These are phyloP conservation scores for Hypercompe scribonia DNA, from an alignment of 2,888 invertebrate species.

Conservation along the genomic window DNA sequence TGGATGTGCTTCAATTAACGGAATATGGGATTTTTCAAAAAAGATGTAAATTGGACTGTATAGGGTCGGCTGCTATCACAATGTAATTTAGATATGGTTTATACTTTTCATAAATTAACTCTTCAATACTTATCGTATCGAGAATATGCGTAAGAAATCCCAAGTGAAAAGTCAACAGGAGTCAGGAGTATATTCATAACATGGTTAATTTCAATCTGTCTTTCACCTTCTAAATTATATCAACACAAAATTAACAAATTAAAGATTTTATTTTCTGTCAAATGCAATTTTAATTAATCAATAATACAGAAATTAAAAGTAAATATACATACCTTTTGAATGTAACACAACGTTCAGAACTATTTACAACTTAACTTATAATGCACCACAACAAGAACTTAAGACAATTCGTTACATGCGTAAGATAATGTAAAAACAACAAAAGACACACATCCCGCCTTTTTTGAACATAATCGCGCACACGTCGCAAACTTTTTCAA, in stretches of 20 bases:
- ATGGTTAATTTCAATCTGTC: background rate
- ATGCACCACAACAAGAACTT: background rate
- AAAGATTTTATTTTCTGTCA: background rate
- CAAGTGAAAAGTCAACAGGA: no score
- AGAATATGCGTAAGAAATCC: background rate
- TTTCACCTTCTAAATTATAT: background rate
- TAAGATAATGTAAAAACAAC: background rate
- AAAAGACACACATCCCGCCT: slow-evolving; percentile 56
- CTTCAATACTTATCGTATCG: background rate
- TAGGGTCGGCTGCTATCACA: background rate
- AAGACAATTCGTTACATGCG: background rate
- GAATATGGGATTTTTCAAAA: background rate
- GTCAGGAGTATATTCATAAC: no score
- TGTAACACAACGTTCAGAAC: background rate
- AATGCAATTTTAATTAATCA: background rate
- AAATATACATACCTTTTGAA: slow-evolving; percentile 5
- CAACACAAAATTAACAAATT: background rate
- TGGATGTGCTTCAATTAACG: background rate
- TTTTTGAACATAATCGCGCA: slow-evolving; percentile 54
- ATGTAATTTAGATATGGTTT: background rate
- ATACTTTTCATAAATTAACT: background rate
- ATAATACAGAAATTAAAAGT: background rate
- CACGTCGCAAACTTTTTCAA: slow-evolving; percentile 66
- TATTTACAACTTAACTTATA: background rate
- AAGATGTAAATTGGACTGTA: background rate